Evolutionary conservation across 2,888 invertebrate genomes (phyloP).

Genomic region (Gonocerus acuteangulatus): DNA sequence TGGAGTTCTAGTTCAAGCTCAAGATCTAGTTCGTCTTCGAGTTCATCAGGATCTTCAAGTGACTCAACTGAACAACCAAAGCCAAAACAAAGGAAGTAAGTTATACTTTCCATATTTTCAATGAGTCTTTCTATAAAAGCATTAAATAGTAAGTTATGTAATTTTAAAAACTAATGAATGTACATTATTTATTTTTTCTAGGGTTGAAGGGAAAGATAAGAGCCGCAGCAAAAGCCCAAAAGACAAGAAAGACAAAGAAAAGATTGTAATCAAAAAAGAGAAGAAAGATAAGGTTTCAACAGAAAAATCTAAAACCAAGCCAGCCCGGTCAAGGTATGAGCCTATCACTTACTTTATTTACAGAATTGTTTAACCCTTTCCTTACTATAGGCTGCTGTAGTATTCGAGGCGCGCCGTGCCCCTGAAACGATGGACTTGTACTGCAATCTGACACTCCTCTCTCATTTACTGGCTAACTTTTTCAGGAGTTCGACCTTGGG

Average conservation of each 20-base stretch:
- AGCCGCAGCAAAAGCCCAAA: conserved; percentile 39
- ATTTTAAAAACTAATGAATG: not conserved
- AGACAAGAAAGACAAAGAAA: conserved; percentile 43
- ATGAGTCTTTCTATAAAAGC: not conserved
- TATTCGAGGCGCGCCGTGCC: no score
- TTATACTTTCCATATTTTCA: not conserved
- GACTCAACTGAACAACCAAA: conserved; percentile 46
- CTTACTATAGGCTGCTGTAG: no score
- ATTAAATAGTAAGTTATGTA: not conserved
- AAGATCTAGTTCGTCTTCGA: conserved; percentile 68
- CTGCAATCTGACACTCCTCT: no score
- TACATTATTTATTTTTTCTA: no score
- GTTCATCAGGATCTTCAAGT: conserved; percentile 58
- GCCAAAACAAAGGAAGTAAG: conserved; percentile 47
- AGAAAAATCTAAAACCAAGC: conserved; percentile 42
- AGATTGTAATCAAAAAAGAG: conserved; percentile 43
- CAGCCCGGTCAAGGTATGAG: conserved; percentile 37
- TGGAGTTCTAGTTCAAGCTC: conserved; percentile 53
- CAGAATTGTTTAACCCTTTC: no score
- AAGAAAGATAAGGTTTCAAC: conserved; percentile 33
- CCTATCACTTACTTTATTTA: no score
- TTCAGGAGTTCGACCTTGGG: no score
- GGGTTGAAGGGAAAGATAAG: conserved; percentile 39
- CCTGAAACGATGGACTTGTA: no score
- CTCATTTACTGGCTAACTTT: no score